A percentile compares a stretch with the other conserved stretches of the same genome.
These are phyloP conservation scores for Nemapogon koenigi DNA, from an alignment of 2,888 invertebrate genomes.

Conservation along the genomic window DNA sequence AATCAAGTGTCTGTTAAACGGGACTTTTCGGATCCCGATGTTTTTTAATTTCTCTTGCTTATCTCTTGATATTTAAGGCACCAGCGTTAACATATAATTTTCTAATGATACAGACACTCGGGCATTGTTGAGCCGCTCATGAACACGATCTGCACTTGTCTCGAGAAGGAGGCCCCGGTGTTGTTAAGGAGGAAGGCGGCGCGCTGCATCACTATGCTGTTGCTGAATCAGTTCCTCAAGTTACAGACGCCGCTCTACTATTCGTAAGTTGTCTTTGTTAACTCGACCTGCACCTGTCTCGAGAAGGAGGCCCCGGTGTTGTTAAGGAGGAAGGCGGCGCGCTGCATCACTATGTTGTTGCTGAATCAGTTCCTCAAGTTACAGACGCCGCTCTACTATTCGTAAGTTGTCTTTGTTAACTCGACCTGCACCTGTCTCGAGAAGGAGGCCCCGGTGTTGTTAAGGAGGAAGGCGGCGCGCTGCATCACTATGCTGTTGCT, in stretches of 20 bases:
- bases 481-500: no score
- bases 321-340: no score
- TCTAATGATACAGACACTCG: slow-evolving; percentile 59
- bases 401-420: no score
- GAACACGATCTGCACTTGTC: slow-evolving; percentile 68
- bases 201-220: slow-evolving; percentile 69
- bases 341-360: no score
- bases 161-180: slow-evolving; percentile 55
- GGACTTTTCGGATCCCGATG: not conserved
- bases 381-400: no score
- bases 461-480: no score
- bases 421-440: no score
- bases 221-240: slow-evolving; percentile 76
- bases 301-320: no score
- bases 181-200: slow-evolving; percentile 71
- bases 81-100: not conserved
- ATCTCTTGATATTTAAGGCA: not conserved
- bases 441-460: no score
- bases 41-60: not conserved
- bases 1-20: not conserved
- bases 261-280: slow-evolving; percentile 43
- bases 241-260: slow-evolving; percentile 71
- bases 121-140: slow-evolving; percentile 72
- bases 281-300: no score
- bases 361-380: no score